Evolutionary conservation across 2,113 vertebrate species (phyloP), one percentile per base, ranked within the genome.

Genomic region (Amblyopsis rosae): DNA sequence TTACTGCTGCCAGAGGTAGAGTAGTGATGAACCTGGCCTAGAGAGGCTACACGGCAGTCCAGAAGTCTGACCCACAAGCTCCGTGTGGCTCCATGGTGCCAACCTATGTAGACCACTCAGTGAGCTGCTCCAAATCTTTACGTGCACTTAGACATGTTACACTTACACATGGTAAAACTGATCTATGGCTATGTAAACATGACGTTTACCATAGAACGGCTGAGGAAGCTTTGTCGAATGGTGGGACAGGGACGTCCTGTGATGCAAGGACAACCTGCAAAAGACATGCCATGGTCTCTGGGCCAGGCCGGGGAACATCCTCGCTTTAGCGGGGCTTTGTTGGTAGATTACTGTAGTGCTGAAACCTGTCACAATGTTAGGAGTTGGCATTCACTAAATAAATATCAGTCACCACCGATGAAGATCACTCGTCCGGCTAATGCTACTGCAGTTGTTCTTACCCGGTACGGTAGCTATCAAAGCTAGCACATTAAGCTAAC

Each of bases 11-110:
- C 90, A 62, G 86, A 83, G 35, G 95, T 94, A 35, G 93, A 95
- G 79, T 94, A 98, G 86, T 92, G 92, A 71, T 94, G 94, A 47
- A 95, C 85, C 86, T 92, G 93, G 51, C 82, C 90, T 60, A 89
- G 77, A 80, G 93, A 79, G 3, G 90, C 88, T 32, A 92, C 79
- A 35, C 90, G 85, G 67, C 69, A 83, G 72, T 86, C 92, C 4
- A 91, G 90, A 1, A 92, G 77, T 69, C 89, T 50, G 9, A 82
- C 90, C 82, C 91, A 92, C 49, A 93, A 67, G 63, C 69, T 93
- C 53, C 88, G 92, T 66, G 79, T 87, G 76, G 89, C 60, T 73
- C 89, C 82, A 72, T 75, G 87, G 75, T 92, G 91, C 94, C 93
- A 95, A 72, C 93, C 97, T 98, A 82, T 92, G 75, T 69, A 51